These are phyloP conservation scores for Calameuta filiformis DNA, from an alignment of 2,888 invertebrate genomes.

Conservation along the genomic window DNA sequence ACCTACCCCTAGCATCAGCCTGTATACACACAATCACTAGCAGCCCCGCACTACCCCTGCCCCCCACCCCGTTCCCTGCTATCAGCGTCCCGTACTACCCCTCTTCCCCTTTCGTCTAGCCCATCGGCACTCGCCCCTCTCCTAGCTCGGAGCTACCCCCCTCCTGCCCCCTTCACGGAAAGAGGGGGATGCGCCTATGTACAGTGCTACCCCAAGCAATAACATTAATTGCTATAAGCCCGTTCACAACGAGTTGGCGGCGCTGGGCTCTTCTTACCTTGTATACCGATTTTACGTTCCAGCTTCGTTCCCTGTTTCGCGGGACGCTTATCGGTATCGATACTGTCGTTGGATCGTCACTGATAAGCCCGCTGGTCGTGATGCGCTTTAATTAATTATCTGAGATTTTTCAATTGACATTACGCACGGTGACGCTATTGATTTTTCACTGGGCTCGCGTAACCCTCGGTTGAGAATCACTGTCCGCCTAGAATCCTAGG, in stretches of 20 bases:
- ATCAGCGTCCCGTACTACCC: slow-evolving; percentile 12
- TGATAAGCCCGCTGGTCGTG: too few relatives aligned
- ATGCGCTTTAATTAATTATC: not conserved
- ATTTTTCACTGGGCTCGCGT: slow-evolving; percentile 20
- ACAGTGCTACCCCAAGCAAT: slow-evolving; percentile 50
- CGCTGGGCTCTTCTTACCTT: not conserved
- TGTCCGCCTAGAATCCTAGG: slow-evolving; percentile 58
- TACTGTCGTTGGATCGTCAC: too few relatives aligned
- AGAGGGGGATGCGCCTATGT: slow-evolving; percentile 6
- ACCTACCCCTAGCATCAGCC: slow-evolving; percentile 27
- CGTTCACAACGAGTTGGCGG: slow-evolving; percentile 45
- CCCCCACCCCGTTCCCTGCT: not conserved
- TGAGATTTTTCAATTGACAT: not conserved
- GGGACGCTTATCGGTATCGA: not conserved
- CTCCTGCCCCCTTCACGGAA: not conserved
- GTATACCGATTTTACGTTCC: not conserved
- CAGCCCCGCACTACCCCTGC: slow-evolving; percentile 12
- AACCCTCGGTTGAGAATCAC: slow-evolving; percentile 53
- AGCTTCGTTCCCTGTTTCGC: not conserved
- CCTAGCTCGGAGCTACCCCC: slow-evolving; percentile 21
- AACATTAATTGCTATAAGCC: slow-evolving; percentile 61
- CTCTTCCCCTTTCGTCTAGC: slow-evolving; percentile 25
- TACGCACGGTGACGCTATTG: slow-evolving; percentile 13
- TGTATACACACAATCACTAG: slow-evolving; percentile 36
- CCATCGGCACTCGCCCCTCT: slow-evolving; percentile 36